A percentile compares a stretch with the other conserved stretches of the same genome.
phyloP scores from a whole-genome alignment of 1,140 invertebrate genomes.

The Drosophila orosa region DNA sequence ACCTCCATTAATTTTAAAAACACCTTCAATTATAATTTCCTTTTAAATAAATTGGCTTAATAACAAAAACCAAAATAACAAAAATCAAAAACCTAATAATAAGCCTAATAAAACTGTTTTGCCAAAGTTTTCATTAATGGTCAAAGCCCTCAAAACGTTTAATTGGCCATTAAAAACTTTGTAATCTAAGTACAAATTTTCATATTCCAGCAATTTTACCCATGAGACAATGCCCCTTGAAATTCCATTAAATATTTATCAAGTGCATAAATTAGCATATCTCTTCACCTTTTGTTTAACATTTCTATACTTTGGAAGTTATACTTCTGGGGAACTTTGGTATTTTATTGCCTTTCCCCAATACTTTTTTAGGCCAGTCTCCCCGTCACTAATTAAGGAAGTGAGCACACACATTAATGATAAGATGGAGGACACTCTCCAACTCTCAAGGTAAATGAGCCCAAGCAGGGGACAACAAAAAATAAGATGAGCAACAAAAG shows the following conservation, averaged over 20 bases:
- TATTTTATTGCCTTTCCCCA: slow-evolving; percentile 34
- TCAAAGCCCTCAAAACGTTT: slow-evolving; percentile 15
- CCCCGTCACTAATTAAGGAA: slow-evolving; percentile 49
- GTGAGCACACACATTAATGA: slow-evolving; percentile 56
- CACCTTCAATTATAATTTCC: neutral
- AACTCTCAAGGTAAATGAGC: slow-evolving; percentile 34
- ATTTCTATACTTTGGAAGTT: neutral
- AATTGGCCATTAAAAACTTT: slow-evolving; percentile 36
- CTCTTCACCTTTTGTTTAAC: slow-evolving; percentile 14
- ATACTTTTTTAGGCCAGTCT: slow-evolving; percentile 29
- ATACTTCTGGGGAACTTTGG: slow-evolving; percentile 4
- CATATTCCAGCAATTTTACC: slow-evolving; percentile 1
- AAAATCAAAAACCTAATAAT: neutral
- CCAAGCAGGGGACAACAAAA: slow-evolving; percentile 22
- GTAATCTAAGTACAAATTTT: slow-evolving; percentile 20
- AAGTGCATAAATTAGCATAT: slow-evolving; percentile 48
- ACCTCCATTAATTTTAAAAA: neutral
- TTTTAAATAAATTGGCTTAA: neutral
- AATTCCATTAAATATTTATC: slow-evolving; percentile 37
- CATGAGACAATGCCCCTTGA: slow-evolving; percentile 3
- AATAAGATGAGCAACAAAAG: slow-evolving; percentile 25
- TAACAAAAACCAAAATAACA: neutral
- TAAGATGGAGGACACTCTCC: slow-evolving; percentile 22
- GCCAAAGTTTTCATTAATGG: slow-evolving; percentile 9
- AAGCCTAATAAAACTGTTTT: slow-evolving; percentile 1